Percentiles rank a stretch among this genome's conserved stretches.
Conservation (phyloP, 2,888 invertebrate genomes). For the Bombyx huttoni region DNA sequence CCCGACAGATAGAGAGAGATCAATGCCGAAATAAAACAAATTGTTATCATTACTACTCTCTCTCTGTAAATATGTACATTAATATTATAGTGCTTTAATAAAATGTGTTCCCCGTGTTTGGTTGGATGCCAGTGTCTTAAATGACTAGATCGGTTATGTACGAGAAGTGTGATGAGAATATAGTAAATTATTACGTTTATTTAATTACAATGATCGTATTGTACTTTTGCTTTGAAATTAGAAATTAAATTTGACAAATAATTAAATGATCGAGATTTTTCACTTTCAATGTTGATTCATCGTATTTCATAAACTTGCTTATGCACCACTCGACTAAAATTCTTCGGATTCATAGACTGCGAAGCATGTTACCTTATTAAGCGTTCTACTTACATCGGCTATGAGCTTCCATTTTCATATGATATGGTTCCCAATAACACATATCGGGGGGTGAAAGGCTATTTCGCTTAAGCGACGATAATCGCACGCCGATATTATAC, state of each 20-base stretch:
- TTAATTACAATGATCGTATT: neutral
- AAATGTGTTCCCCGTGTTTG: constrained; percentile 58
- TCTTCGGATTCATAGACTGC: neutral
- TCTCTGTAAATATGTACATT: constrained; percentile 65
- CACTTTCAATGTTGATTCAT: constrained; percentile 40
- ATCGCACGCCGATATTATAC: too few relatives aligned
- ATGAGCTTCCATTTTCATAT: too few relatives aligned
- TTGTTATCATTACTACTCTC: constrained; percentile 36
- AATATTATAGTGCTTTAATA: constrained; percentile 57
- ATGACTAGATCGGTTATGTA: neutral
- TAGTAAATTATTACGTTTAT: neutral
- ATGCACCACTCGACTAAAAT: constrained; percentile 46
- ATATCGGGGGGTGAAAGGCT: too few relatives aligned
- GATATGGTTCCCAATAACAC: too few relatives aligned
- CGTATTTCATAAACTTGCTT: constrained; percentile 48
- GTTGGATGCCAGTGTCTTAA: constrained; percentile 19
- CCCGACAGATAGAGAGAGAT: constrained; percentile 61
- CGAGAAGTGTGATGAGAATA: neutral
- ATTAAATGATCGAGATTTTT: constrained; percentile 16
- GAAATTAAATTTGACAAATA: constrained; percentile 8
- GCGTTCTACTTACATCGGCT: too few relatives aligned
- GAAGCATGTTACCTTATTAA: too few relatives aligned
- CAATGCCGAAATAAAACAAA: constrained; percentile 19
- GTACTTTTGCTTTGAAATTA: neutral
- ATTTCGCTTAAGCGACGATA: too few relatives aligned